phyloP scores from a whole-genome alignment of 2,797 vertebrate genomes.

The Enteromius trimaculatus region DNA sequence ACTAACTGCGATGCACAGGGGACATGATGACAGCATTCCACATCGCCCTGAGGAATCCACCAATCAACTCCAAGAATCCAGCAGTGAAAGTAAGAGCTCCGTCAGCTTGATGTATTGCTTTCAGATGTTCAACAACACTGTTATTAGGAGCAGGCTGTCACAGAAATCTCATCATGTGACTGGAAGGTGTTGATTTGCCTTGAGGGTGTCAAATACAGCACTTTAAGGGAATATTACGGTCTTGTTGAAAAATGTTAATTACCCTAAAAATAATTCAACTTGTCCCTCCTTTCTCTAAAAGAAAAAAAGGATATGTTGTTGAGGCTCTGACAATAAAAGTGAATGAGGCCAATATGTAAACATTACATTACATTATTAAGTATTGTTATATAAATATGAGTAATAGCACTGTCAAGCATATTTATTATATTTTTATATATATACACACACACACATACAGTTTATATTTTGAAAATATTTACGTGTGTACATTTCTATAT shows the following conservation, averaged over 20 bases:
- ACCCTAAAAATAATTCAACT: background rate
- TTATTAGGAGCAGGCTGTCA: background rate
- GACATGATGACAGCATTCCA: slow-evolving; percentile 83
- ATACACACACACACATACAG: too few species aligned
- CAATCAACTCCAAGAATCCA: slow-evolving; percentile 84
- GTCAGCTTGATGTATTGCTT: background rate
- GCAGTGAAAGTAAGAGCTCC: slow-evolving; percentile 78
- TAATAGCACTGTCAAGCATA: too few species aligned
- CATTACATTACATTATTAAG: background rate
- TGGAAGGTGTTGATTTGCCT: background rate
- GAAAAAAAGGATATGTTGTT: background rate
- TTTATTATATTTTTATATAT: too few species aligned
- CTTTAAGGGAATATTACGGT: background rate
- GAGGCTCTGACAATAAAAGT: background rate
- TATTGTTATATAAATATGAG: background rate
- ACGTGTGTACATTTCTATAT: too few species aligned
- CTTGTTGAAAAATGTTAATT: background rate
- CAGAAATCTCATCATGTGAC: background rate
- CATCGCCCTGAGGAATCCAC: slow-evolving; percentile 81
- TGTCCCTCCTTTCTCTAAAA: background rate
- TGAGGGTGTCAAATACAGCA: background rate
- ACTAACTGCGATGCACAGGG: slow-evolving; percentile 76
- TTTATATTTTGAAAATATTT: too few species aligned
- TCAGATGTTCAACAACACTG: background rate
- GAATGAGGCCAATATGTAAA: background rate